phyloP scores from a whole-genome alignment of 1,140 invertebrate species.

The Pseudoatta argentina region DNA sequence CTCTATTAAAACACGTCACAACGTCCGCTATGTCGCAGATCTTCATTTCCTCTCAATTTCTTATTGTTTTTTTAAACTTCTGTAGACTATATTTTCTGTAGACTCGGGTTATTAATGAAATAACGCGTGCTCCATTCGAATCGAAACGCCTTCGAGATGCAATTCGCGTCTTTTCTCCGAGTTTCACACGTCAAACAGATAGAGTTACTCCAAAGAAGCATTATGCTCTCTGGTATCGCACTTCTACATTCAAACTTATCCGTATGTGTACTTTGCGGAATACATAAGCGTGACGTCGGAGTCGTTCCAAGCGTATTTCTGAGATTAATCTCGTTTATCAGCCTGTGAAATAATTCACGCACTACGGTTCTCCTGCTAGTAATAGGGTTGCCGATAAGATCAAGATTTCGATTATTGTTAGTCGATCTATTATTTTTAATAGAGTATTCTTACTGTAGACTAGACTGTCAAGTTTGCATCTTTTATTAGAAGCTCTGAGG shows the following conservation, averaged over 20 bases:
- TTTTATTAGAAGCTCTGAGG: background rate
- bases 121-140: background rate
- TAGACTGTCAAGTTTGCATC: constrained; percentile 5
- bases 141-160: background rate
- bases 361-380: background rate
- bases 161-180: background rate
- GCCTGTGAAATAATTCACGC: constrained; percentile 40
- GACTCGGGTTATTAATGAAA: background rate
- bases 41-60: constrained; percentile 2
- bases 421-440: constrained; percentile 31
- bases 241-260: constrained; percentile 3
- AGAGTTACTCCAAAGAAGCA: constrained; percentile 35
- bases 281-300: constrained; percentile 24
- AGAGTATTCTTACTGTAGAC: background rate
- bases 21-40: background rate
- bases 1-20: background rate
- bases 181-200: constrained; percentile 21
- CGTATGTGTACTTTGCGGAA: constrained; percentile 13
- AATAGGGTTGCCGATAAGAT: background rate
- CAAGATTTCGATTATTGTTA: constrained; percentile 31
- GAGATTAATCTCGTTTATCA: constrained; percentile 40
- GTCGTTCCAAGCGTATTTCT: background rate
- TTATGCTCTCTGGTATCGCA: constrained; percentile 28
- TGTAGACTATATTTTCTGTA: background rate
- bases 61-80: background rate